Evolutionary conservation across 1,140 invertebrate genomes (phyloP).

Genomic region (Drosophila ogumai): DNA sequence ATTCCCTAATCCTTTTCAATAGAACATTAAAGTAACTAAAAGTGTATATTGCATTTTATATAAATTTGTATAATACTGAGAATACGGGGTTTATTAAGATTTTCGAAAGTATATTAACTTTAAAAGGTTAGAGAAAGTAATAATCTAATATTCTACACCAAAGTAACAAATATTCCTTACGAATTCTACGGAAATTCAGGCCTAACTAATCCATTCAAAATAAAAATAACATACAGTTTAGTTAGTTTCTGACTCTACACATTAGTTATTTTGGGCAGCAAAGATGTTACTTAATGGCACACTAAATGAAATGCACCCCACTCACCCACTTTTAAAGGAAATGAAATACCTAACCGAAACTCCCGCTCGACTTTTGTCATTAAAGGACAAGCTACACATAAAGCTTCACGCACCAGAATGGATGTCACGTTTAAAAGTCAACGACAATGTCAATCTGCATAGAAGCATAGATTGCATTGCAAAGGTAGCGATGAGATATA

Average conservation of each 20-base stretch:
- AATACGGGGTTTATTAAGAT: neutral
- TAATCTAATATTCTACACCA: neutral
- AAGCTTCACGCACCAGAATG: constrained; percentile 88
- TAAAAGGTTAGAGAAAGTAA: neutral
- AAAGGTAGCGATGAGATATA: constrained; percentile 85
- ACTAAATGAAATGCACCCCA: constrained; percentile 8
- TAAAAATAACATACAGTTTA: neutral
- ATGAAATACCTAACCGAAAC: constrained; percentile 31
- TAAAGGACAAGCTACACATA: constrained; percentile 78
- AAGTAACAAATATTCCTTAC: neutral
- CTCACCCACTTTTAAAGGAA: constrained; percentile 8
- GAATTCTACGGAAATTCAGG: neutral
- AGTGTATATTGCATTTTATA: neutral
- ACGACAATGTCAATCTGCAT: constrained; percentile 86
- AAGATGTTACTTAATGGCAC: neutral
- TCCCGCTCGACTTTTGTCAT: constrained; percentile 45
- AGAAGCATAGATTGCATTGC: constrained; percentile 89
- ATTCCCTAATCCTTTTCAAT: neutral
- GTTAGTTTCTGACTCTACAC: neutral
- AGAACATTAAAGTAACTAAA: neutral
- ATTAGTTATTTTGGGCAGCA: neutral
- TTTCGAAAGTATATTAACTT: neutral
- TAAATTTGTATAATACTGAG: too few species aligned
- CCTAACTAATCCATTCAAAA: neutral
- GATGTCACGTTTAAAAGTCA: constrained; percentile 87